These are phyloP conservation scores for Drosophila chauvacae DNA, from an alignment of 1,140 invertebrate species.

Conservation along the genomic window DNA sequence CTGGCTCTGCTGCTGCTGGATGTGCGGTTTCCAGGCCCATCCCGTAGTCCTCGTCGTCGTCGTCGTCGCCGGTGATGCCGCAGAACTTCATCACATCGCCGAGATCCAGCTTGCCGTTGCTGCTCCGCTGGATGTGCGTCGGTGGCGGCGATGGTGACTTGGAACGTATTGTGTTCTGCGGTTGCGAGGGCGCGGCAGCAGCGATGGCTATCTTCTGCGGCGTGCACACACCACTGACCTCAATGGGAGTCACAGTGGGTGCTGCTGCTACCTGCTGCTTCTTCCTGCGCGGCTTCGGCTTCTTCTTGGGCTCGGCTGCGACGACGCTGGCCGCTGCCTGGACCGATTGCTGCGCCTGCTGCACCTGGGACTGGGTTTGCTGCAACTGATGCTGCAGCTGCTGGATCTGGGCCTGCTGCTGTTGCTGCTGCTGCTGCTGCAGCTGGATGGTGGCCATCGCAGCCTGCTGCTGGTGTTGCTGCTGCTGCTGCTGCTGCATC, in stretches of 20 bases:
- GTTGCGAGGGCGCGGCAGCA: slow-evolving; percentile 5
- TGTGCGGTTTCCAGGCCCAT: slow-evolving; percentile 56
- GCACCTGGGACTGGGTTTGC: slow-evolving; percentile 71
- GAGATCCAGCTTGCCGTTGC: slow-evolving; percentile 85
- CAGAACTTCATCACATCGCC: slow-evolving; percentile 87
- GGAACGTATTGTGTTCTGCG: slow-evolving; percentile 25
- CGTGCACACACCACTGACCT: slow-evolving; percentile 21
- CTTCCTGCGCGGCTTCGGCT: slow-evolving; percentile 73
- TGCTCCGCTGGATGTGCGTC: slow-evolving; percentile 71
- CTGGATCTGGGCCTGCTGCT: slow-evolving; percentile 72
- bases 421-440: slow-evolving; percentile 75
- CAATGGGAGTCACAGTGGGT: slow-evolving; percentile 15
- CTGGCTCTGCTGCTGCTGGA: slow-evolving; percentile 4
- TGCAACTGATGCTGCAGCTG: slow-evolving; percentile 70
- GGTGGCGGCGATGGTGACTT: slow-evolving; percentile 75
- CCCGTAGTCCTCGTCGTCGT: slow-evolving; percentile 76
- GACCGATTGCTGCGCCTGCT: slow-evolving; percentile 65
- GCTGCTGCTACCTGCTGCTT: slow-evolving; percentile 45
- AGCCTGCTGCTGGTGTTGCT: slow-evolving; percentile 61
- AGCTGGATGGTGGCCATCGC: slow-evolving; percentile 73
- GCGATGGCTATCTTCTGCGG: slow-evolving; percentile 46
- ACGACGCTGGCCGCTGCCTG: slow-evolving; percentile 18
- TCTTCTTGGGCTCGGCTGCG: slow-evolving; percentile 68
- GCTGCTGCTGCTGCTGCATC: slow-evolving; percentile 69
- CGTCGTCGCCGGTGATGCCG: slow-evolving; percentile 83